A percentile compares a stretch with the other conserved stretches of the same genome.
phyloP scores from a whole-genome alignment of 2,888 invertebrate species.

The Hirtodrosophila histrioides region DNA sequence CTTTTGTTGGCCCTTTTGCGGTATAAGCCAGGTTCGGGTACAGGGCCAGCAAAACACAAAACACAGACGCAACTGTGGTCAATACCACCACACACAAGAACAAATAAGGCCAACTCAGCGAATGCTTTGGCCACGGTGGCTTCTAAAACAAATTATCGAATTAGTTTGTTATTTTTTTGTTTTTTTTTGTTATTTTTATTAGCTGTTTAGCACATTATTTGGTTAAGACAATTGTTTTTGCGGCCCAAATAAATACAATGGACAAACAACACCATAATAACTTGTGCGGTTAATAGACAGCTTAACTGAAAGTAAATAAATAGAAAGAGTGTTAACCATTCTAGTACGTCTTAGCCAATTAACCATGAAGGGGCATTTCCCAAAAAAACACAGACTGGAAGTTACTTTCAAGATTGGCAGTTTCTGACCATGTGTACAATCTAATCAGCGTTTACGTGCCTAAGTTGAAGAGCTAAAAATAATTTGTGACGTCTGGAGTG shows the following conservation, averaged over 20 bases:
- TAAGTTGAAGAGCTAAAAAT: not conserved
- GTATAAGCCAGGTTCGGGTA: constrained; percentile 1
- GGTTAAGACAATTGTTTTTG: constrained; percentile 56
- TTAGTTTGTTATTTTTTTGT: constrained; percentile 70
- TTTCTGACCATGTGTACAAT: constrained; percentile 7
- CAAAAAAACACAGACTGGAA: not conserved
- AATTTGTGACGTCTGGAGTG: constrained; percentile 7
- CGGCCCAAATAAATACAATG: constrained; percentile 1
- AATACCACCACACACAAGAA: constrained; percentile 23
- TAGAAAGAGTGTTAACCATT: not conserved
- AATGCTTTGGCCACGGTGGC: constrained; percentile 40
- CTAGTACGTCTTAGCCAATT: not conserved
- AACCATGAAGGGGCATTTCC: constrained; percentile 20
- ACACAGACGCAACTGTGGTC: constrained; percentile 39
- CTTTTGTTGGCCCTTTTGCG: constrained; percentile 35
- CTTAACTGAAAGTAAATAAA: constrained; percentile 9
- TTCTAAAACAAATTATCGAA: constrained; percentile 65
- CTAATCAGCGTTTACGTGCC: constrained; percentile 22
- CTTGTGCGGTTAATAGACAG: constrained; percentile 24
- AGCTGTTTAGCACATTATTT: constrained; percentile 65
- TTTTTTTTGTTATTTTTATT: constrained; percentile 68
- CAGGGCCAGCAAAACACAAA: not conserved
- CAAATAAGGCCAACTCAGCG: constrained; percentile 31
- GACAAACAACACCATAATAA: not conserved
- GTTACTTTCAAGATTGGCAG: not conserved